Conservation (phyloP, 1,140 invertebrate species). For the Bombus terrestris region DNA sequence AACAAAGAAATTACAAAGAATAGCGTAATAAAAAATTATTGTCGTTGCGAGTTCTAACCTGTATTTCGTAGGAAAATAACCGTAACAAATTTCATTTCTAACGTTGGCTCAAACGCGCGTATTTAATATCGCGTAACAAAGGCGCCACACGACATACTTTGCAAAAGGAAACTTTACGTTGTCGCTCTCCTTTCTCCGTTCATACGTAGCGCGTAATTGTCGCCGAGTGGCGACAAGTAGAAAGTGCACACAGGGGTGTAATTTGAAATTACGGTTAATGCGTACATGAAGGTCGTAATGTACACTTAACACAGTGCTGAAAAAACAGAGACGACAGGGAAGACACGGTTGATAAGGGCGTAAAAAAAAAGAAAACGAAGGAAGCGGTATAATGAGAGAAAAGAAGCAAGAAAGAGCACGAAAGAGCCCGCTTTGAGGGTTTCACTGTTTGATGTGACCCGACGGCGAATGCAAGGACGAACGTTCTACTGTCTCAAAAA, state of each 20-base stretch:
- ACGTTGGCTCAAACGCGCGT: slow-evolving; percentile 12
- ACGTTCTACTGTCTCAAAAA: slow-evolving; percentile 16
- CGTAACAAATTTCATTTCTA: slow-evolving; percentile 3
- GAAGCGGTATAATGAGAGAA: slow-evolving; percentile 39
- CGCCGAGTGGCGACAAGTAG: slow-evolving; percentile 31
- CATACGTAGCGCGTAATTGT: slow-evolving; percentile 37
- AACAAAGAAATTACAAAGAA: background rate
- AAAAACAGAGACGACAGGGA: slow-evolving; percentile 50
- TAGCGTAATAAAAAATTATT: background rate
- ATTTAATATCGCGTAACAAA: slow-evolving; percentile 29
- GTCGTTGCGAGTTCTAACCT: background rate
- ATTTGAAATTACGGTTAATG: slow-evolving; percentile 56
- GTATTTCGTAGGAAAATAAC: background rate
- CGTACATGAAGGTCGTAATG: slow-evolving; percentile 49
- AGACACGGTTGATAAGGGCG: slow-evolving; percentile 30
- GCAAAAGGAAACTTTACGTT: slow-evolving; percentile 31
- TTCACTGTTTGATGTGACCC: slow-evolving; percentile 26
- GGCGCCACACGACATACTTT: background rate
- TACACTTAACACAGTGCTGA: slow-evolving; percentile 35
- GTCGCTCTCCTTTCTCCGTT: slow-evolving; percentile 18
- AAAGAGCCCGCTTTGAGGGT: slow-evolving; percentile 6
- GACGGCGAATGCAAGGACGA: background rate
- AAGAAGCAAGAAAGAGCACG: background rate
- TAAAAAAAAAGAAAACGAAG: slow-evolving; percentile 17
- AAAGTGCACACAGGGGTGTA: slow-evolving; percentile 34